Conservation (phyloP, 30 jellyfish, hydroid and myxozoan genomes). For the Hydractinia echinata region DNA sequence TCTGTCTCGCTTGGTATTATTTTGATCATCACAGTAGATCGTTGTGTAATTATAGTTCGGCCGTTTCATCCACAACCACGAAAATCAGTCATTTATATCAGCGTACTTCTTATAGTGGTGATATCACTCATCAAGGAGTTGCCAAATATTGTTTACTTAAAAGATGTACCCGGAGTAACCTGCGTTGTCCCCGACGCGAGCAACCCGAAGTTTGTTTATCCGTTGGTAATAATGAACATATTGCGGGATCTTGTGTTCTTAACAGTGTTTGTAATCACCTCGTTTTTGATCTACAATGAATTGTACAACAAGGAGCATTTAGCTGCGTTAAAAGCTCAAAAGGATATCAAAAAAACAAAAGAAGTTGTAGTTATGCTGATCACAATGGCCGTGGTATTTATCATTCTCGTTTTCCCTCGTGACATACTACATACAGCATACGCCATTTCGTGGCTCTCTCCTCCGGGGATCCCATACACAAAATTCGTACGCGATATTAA, state of each 20-base stretch:
- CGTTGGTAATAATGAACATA: conserved; percentile 31
- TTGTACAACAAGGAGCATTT: conserved; percentile 16
- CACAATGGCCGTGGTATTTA: conserved; percentile 45
- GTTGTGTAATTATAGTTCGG: conserved; percentile 60
- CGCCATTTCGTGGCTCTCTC: conserved; percentile 47
- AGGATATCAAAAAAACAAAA: conserved; percentile 24
- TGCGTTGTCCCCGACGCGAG: conserved; percentile 44
- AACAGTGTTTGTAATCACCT: conserved; percentile 32
- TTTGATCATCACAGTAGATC: conserved; percentile 48
- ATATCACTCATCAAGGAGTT: conserved; percentile 37
- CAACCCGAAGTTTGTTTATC: conserved; percentile 37
- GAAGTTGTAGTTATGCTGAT: conserved; percentile 29
- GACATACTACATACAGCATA: conserved; percentile 50
- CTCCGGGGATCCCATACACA: conserved; percentile 34
- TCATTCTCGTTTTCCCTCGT: conserved; percentile 53
- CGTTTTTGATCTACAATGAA: conserved; percentile 19
- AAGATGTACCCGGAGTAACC: conserved; percentile 12
- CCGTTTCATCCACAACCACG: conserved; percentile 47
- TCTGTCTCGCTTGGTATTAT: conserved; percentile 53
- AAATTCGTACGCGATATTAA: conserved; percentile 36
- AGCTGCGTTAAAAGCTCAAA: conserved; percentile 3
- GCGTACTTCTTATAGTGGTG: not conserved
- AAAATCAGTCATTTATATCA: conserved; percentile 25
- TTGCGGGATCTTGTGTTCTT: conserved; percentile 33
- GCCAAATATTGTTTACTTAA: conserved; percentile 28